Evolutionary conservation across 2,797 vertebrate genomes (phyloP).

Genomic region (Fistularia tabacaria): DNA sequence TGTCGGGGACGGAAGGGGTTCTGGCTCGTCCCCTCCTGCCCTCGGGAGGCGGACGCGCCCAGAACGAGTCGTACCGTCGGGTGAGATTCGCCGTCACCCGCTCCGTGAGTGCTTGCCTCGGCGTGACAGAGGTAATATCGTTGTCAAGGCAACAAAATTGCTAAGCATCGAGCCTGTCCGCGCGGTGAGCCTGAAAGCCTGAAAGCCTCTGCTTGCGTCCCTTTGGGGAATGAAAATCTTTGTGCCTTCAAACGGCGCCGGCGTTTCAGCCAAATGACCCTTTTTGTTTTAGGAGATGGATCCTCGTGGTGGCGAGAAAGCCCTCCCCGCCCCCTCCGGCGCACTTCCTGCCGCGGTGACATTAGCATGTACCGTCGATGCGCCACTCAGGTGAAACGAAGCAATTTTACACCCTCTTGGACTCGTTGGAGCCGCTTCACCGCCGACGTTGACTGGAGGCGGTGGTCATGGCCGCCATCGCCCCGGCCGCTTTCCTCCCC

Average conservation of each 20-base stretch:
- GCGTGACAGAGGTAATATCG: constrained; percentile 20
- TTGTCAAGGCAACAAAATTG: constrained; percentile 42
- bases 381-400: constrained; percentile 20
- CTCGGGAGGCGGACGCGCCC: too few relatives aligned
- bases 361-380: constrained; percentile 26
- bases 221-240: background rate
- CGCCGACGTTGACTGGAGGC: too few relatives aligned
- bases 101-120: constrained; percentile 1
- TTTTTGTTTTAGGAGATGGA: background rate
- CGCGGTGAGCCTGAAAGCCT: background rate
- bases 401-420: constrained; percentile 49
- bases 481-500: too few relatives aligned
- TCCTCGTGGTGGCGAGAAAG: background rate
- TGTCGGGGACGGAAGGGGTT: too few relatives aligned
- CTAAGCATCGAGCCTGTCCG: constrained; percentile 12
- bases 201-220: too few relatives aligned
- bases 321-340: too few relatives aligned
- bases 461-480: too few relatives aligned
- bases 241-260: background rate
- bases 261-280: background rate
- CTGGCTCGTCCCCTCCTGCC: too few relatives aligned
- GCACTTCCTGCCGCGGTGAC: background rate
- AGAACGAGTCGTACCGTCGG: too few relatives aligned
- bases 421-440: constrained; percentile 20
- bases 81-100: background rate